Conservation (phyloP, 2,113 vertebrate genomes). For the Esox niger region DNA sequence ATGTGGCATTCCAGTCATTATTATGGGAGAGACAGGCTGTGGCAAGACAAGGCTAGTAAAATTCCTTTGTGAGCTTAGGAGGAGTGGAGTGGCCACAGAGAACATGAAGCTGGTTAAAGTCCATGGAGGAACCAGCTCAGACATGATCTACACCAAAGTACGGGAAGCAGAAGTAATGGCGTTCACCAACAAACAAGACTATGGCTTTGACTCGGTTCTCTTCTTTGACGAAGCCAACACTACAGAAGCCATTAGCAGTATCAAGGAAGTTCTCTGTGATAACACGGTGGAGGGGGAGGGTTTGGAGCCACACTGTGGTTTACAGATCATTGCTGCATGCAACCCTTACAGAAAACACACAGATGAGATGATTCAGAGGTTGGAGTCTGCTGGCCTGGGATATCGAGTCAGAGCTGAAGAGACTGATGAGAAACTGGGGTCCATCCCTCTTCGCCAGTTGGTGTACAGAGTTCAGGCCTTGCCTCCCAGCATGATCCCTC, state of each 20-base stretch:
- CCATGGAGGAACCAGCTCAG: constrained; percentile 87
- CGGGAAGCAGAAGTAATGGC: constrained; percentile 78
- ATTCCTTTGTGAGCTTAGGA: constrained; percentile 83
- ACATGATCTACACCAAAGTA: constrained; percentile 80
- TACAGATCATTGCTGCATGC: constrained; percentile 91
- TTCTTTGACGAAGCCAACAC: constrained; percentile 98
- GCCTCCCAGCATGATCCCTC: constrained; percentile 89
- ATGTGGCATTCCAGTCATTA: constrained; percentile 90
- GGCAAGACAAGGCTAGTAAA: constrained; percentile 92
- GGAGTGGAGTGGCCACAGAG: constrained; percentile 61
- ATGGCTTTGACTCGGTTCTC: constrained; percentile 83
- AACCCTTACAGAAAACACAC: constrained; percentile 95
- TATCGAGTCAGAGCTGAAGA: constrained; percentile 87
- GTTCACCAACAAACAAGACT: constrained; percentile 65
- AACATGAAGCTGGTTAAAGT: constrained; percentile 94
- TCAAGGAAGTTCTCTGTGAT: constrained; percentile 94
- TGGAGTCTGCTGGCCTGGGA: constrained; percentile 89
- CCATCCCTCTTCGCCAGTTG: constrained; percentile 88
- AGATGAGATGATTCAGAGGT: constrained; percentile 80
- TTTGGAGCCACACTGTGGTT: constrained; percentile 67
- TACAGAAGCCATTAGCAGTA: constrained; percentile 87
- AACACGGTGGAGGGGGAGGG: constrained; percentile 75
- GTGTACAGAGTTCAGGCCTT: constrained; percentile 94
- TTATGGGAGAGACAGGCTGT: constrained; percentile 98
- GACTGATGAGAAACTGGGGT: constrained; percentile 84